Base-by-base conservation (phyloP, 2,888 invertebrate genomes). In the Polydesmus complanatus region DNA sequence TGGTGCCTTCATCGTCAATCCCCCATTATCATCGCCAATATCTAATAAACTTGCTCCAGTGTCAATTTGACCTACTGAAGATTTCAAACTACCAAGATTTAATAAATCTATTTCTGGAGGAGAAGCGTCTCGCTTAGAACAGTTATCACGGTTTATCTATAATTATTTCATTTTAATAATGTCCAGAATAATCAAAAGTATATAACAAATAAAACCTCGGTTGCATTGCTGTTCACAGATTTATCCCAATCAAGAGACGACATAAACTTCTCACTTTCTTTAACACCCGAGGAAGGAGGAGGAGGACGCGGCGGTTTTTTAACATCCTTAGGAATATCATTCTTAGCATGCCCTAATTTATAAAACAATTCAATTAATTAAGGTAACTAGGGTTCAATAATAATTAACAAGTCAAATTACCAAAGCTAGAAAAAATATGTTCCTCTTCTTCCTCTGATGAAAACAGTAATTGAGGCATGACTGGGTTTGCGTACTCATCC, bases 391-490 rank as follows among this genome's bases (percentile, higher is more conserved):
- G n/a, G n/a, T 37, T 37, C 5, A 37, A 37, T 37, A 5, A 37
- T 37, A 5, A 37, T 22, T 11, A 22, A n/a, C 11, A 11, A 52
- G 5, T 21, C 52, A 52, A 52, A 11, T 52, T 11, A 86, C 87
- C 85, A 71, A 89, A 90, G 71, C 86, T 88, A 68, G 90, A 89
- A 26, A 86, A 78, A 68, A 85, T 84, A 73, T 90, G 89, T 64
- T 88, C 88, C 74, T 84, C 83, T 72, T 91, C 91, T 60, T 88
- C 73, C 60, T 83, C 83, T 0, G 86, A 84, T 2, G 84, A 82
- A 72, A 91, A 91, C 1, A 91, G 74, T 0, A 84, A 77, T 64
- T 79, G 78, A 0, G 81, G 76, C 61, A 71, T 70, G 1, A 80
- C 18, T 1, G 51, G 53, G n/a, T 50, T 51, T 0, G 11, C 48